Conservation (phyloP, 2,888 invertebrate genomes). For the Morpho helenor region DNA sequence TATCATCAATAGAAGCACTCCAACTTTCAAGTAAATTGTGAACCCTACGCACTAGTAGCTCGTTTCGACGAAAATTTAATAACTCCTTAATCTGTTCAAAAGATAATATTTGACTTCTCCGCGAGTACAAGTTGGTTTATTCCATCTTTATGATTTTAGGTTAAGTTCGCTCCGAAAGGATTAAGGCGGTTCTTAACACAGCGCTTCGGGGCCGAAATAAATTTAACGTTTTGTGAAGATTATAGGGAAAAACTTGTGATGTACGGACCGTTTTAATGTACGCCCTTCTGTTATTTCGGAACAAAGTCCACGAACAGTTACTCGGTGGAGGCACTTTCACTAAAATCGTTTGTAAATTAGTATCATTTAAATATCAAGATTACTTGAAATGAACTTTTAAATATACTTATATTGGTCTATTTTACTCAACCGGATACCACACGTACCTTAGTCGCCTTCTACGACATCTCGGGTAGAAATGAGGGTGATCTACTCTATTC, state of each 20-base stretch:
- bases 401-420: too few relatives aligned
- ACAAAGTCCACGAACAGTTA: slow-evolving; percentile 35
- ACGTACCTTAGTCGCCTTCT: too few relatives aligned
- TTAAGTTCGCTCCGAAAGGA: slow-evolving; percentile 74
- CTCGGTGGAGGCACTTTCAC: slow-evolving; percentile 9
- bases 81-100: slow-evolving; percentile 66
- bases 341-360: background rate
- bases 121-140: slow-evolving; percentile 68
- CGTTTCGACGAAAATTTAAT: slow-evolving; percentile 54
- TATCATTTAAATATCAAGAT: background rate
- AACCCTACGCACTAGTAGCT: slow-evolving; percentile 8
- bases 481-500: too few relatives aligned
- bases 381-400: background rate
- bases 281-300: slow-evolving; percentile 42
- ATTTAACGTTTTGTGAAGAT: slow-evolving; percentile 72
- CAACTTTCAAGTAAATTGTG: background rate
- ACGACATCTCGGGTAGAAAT: too few relatives aligned
- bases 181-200: slow-evolving; percentile 74
- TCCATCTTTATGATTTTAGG: slow-evolving; percentile 76
- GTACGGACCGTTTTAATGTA: slow-evolving; percentile 36
- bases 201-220: slow-evolving; percentile 74
- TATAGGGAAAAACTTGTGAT: slow-evolving; percentile 74
- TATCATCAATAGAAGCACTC: background rate
- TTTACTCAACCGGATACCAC: too few relatives aligned
- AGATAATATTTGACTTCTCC: slow-evolving; percentile 75